Evolutionary conservation across 1,140 invertebrate species (phyloP).

Genomic region (Phenacoccus solenopsis): DNA sequence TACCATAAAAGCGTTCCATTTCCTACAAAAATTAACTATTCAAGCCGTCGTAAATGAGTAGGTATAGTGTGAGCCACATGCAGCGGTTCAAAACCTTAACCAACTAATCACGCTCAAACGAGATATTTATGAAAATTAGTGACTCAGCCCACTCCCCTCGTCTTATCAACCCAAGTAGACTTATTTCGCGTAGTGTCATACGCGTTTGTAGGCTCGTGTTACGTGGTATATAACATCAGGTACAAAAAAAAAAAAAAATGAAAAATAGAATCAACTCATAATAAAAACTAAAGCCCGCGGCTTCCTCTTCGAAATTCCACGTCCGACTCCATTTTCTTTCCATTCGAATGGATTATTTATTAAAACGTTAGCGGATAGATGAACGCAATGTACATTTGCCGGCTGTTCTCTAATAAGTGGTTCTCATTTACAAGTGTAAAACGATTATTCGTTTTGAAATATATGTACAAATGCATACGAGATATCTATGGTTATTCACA

Average conservation of each 20-base stretch:
- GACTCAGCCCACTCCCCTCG: neutral
- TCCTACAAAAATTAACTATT: too few relatives aligned
- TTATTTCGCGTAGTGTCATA: neutral
- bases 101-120: neutral
- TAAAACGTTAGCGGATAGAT: slow-evolving; percentile 7
- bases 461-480: too few relatives aligned
- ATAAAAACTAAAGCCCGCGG: neutral
- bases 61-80: too few relatives aligned
- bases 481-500: too few relatives aligned
- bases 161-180: neutral
- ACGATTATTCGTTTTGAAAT: neutral
- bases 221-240: neutral
- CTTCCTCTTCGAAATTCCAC: neutral
- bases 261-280: neutral
- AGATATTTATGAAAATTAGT: slow-evolving; percentile 10
- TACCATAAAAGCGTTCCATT: too few relatives aligned
- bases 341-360: slow-evolving; percentile 10
- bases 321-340: slow-evolving; percentile 14
- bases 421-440: neutral
- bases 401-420: neutral
- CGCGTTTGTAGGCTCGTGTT: too few relatives aligned
- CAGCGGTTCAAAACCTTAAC: neutral
- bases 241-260: neutral
- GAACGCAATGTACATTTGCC: neutral
- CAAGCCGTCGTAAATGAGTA: neutral